phyloP scores from a whole-genome alignment of 1,140 invertebrate species.

The Drosophila orena region DNA sequence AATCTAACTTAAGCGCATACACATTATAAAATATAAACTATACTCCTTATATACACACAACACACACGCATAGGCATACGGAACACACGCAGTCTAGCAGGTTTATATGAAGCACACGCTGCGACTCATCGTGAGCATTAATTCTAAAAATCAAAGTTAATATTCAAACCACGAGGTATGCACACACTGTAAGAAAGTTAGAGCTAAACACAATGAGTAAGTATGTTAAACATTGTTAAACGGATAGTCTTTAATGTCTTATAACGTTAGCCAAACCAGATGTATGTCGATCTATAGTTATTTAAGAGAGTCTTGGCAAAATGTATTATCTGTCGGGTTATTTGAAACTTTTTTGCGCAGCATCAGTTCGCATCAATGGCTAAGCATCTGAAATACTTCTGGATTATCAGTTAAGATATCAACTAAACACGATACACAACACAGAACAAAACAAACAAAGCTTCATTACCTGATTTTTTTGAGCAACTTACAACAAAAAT shows the following conservation, averaged over 20 bases:
- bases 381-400: conserved; percentile 22
- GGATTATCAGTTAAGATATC: conserved; percentile 27
- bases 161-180: conserved; percentile 1
- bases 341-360: conserved; percentile 37
- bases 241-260: neutral
- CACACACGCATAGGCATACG: conserved; percentile 30
- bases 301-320: conserved; percentile 13
- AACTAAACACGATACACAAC: conserved; percentile 26
- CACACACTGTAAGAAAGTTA: conserved; percentile 13
- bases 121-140: conserved; percentile 20
- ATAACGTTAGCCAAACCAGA: conserved; percentile 1
- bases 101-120: conserved; percentile 50
- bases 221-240: conserved; percentile 68
- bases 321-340: conserved; percentile 27
- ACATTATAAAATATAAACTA: conserved; percentile 46
- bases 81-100: conserved; percentile 55
- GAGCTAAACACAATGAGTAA: conserved; percentile 14
- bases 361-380: conserved; percentile 3
- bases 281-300: conserved; percentile 6
- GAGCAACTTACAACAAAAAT: conserved; percentile 62
- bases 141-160: conserved; percentile 24
- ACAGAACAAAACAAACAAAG: conserved; percentile 64
- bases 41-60: conserved; percentile 43
- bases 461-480: conserved; percentile 82
- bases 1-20: conserved; percentile 65